These are phyloP conservation scores for Watersipora subatra DNA, from an alignment of 1,140 invertebrate species.

Conservation along the genomic window DNA sequence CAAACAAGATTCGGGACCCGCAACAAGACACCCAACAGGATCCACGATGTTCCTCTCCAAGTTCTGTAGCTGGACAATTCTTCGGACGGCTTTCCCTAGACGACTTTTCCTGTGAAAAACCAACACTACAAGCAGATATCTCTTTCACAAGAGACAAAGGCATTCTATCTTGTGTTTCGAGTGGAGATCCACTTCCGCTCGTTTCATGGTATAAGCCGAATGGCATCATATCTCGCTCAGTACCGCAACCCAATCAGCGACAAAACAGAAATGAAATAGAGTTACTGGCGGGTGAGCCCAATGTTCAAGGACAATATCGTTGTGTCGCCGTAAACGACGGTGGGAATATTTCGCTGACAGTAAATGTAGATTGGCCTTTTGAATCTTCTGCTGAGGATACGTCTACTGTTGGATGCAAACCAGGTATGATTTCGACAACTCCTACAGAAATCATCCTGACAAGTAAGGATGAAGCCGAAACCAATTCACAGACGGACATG, in stretches of 20 bases:
- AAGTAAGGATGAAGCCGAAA: background rate
- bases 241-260: background rate
- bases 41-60: background rate
- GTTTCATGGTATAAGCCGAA: background rate
- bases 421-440: too few species aligned
- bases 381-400: background rate
- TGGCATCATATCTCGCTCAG: background rate
- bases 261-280: background rate
- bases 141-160: background rate
- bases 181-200: background rate
- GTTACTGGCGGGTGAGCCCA: background rate
- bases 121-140: background rate
- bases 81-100: background rate
- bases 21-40: background rate
- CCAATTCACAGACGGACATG: background rate
- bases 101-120: background rate
- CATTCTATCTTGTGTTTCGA: background rate
- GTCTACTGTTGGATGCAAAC: background rate
- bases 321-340: background rate
- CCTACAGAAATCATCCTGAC: background rate
- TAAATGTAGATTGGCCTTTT: background rate
- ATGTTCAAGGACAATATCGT: background rate
- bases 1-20: background rate
- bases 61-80: background rate
- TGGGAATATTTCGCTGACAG: background rate